Evolutionary conservation across 2,113 vertebrate genomes (phyloP).

Genomic region (Atlantisia rogersi): DNA sequence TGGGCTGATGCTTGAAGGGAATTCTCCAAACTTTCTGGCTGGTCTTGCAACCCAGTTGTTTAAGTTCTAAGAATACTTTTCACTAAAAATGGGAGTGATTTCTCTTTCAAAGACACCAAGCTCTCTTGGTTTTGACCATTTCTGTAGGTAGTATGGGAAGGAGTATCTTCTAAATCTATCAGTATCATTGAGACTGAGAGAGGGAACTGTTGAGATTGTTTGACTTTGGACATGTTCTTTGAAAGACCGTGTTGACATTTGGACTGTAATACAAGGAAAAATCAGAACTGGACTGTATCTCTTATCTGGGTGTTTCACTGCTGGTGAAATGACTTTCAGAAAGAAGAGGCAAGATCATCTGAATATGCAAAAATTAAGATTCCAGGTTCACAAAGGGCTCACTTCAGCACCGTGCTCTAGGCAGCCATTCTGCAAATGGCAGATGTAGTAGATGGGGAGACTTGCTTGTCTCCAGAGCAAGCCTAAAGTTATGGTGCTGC

Average conservation of each 20-base stretch:
- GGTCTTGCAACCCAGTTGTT: not conserved
- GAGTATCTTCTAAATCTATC: not conserved
- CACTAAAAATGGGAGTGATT: not conserved
- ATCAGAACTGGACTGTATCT: not conserved
- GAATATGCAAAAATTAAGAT: not conserved
- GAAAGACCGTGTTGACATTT: not conserved
- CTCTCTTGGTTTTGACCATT: not conserved
- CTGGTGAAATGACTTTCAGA: not conserved
- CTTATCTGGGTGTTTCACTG: not conserved
- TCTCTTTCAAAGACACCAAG: not conserved
- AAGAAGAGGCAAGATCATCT: not conserved
- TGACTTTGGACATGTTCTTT: not conserved
- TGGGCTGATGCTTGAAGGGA: not conserved
- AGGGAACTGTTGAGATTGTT: not conserved
- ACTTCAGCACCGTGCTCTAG: rapidly evolving
- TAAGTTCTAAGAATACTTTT: not conserved
- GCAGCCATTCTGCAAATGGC: not conserved
- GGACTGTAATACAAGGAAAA: not conserved
- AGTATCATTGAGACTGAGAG: not conserved
- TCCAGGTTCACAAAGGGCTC: not conserved
- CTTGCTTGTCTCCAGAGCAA: not conserved
- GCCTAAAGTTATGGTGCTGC: not conserved
- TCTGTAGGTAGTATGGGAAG: not conserved
- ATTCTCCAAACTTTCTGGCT: not conserved
- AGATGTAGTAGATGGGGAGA: not conserved